A percentile compares a stretch with the other conserved stretches of the same genome.
Conservation (phyloP, 2,797 vertebrate species). For the Zalophus californianus region DNA sequence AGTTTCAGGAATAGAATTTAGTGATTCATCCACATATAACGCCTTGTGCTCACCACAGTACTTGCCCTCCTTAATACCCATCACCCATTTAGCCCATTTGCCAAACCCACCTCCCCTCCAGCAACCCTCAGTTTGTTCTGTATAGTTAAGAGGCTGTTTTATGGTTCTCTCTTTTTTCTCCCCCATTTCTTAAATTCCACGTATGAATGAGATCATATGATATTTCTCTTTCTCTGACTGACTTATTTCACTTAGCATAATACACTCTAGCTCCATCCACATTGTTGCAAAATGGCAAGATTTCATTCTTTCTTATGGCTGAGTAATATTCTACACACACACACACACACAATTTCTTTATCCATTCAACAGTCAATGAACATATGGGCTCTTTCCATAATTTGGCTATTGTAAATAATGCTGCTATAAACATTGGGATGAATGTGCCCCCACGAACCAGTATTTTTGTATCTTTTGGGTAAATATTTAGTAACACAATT, state of each 20-base stretch:
- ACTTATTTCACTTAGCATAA: not conserved
- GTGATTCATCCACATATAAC: not conserved
- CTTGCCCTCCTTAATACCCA: not conserved
- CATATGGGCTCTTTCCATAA: not conserved
- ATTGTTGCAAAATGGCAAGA: not conserved
- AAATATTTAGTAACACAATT: not conserved
- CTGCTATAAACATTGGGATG: not conserved
- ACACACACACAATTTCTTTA: not conserved
- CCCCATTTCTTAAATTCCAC: not conserved
- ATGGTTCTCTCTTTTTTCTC: not conserved
- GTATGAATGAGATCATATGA: not conserved
- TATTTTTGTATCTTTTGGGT: not conserved
- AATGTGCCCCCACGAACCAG: not conserved
- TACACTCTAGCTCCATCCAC: not conserved
- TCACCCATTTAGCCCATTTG: not conserved
- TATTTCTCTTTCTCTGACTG: not conserved
- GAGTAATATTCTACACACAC: not conserved
- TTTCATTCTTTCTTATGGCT: not conserved
- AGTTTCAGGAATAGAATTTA: not conserved
- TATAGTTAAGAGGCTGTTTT: not conserved
- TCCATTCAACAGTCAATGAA: not conserved
- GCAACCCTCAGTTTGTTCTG: not conserved
- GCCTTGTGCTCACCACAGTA: not conserved
- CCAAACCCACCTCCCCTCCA: not conserved
- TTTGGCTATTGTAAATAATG: not conserved